Percentiles rank a stretch among this genome's conserved stretches.
These are phyloP conservation scores for Synergus japonicus DNA, from an alignment of 2,888 invertebrate genomes.

Conservation along the genomic window DNA sequence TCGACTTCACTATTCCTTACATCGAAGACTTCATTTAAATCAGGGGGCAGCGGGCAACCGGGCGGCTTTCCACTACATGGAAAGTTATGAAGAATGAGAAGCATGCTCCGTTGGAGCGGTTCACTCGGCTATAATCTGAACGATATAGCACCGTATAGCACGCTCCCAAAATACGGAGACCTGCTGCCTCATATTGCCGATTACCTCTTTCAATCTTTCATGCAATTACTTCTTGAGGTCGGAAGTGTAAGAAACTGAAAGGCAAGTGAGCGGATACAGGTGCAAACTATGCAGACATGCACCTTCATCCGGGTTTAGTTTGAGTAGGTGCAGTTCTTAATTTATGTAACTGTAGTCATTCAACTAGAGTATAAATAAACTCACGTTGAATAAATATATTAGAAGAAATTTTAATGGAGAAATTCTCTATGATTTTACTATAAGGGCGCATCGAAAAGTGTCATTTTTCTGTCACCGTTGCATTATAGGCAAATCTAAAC, in stretches of 20 bases:
- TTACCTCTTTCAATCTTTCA: neutral
- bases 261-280: neutral
- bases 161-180: neutral
- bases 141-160: neutral
- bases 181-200: neutral
- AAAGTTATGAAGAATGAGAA: constrained; percentile 27
- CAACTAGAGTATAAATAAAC: too few species aligned
- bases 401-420: too few species aligned
- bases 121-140: neutral
- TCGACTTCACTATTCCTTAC: constrained; percentile 24
- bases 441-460: too few species aligned
- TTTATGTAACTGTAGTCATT: too few species aligned
- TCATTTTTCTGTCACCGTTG: too few species aligned
- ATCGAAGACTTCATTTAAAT: constrained; percentile 21
- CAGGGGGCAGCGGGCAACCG: neutral
- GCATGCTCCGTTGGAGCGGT: constrained; percentile 25
- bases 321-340: too few species aligned
- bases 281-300: neutral
- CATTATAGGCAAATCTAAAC: too few species aligned
- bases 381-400: too few species aligned
- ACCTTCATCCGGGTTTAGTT: too few species aligned
- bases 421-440: too few species aligned
- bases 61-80: constrained; percentile 15
- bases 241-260: neutral
- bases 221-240: neutral